Evolutionary conservation across 2,888 invertebrate genomes (phyloP).

Genomic region (Dynastes grantii): DNA sequence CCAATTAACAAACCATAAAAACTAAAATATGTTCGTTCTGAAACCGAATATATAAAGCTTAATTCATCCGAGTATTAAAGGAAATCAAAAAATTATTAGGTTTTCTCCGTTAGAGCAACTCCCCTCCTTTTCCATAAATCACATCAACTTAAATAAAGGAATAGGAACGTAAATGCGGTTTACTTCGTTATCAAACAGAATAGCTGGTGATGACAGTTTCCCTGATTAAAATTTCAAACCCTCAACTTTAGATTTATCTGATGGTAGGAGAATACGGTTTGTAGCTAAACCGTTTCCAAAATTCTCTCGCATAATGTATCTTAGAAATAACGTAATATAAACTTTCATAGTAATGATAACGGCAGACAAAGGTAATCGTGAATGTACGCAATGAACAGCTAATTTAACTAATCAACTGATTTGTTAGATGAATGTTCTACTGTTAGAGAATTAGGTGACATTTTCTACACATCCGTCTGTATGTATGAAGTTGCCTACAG

Average conservation of each 20-base stretch:
- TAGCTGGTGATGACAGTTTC: constrained; percentile 56
- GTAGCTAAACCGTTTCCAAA: constrained; percentile 49
- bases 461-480: constrained; percentile 27
- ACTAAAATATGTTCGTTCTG: too few species aligned
- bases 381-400: not conserved
- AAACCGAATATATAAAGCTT: too few species aligned
- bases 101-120: not conserved
- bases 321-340: constrained; percentile 51
- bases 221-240: constrained; percentile 57
- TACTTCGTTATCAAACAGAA: constrained; percentile 57
- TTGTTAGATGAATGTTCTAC: constrained; percentile 14
- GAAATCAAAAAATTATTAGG: too few species aligned
- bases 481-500: constrained; percentile 39
- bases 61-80: too few species aligned
- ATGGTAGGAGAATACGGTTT: constrained; percentile 47
- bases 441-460: not conserved
- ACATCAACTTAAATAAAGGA: constrained; percentile 52
- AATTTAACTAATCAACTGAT: constrained; percentile 2
- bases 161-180: constrained; percentile 53
- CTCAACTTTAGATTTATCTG: constrained; percentile 52
- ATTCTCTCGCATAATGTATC: constrained; percentile 47
- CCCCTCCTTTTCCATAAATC: constrained; percentile 40
- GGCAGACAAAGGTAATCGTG: constrained; percentile 11
- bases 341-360: not conserved
- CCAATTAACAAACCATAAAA: too few species aligned